These are phyloP conservation scores for Narcine bancroftii DNA, from an alignment of 2,113 vertebrate species.

Conservation along the genomic window DNA sequence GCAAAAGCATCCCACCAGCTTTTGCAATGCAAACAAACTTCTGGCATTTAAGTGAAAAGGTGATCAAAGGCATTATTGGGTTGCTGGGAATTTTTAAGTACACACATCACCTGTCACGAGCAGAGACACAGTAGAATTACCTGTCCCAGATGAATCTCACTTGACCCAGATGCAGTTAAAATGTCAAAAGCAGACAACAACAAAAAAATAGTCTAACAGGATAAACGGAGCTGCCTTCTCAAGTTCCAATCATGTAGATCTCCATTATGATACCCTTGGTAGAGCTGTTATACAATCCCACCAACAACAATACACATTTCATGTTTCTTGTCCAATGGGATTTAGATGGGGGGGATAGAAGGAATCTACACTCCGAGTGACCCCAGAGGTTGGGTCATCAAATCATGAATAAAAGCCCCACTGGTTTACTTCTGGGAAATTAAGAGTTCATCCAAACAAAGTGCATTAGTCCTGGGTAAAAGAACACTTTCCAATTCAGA, in stretches of 20 bases:
- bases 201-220: conserved; percentile 27
- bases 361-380: not conserved
- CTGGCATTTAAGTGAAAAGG: not conserved
- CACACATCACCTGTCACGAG: conserved; percentile 4
- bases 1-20: not conserved
- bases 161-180: conserved; percentile 33
- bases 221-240: conserved; percentile 15
- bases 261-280: not conserved
- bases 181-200: conserved; percentile 31
- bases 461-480: not conserved
- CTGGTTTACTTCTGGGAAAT: not conserved
- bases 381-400: not conserved
- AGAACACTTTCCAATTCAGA: not conserved
- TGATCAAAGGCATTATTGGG: not conserved
- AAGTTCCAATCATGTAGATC: conserved; percentile 19
- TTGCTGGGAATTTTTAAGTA: conserved; percentile 7
- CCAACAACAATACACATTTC: conserved; percentile 21
- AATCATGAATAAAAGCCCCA: conserved; percentile 3
- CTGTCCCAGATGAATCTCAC: conserved; percentile 3
- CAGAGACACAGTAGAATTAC: conserved; percentile 7
- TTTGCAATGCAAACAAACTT: not conserved
- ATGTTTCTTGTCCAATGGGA: conserved; percentile 18
- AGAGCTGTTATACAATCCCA: conserved; percentile 7
- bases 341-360: not conserved
- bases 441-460: not conserved